Conservation (phyloP, 2,797 vertebrate species). For the Tinamus major region DNA sequence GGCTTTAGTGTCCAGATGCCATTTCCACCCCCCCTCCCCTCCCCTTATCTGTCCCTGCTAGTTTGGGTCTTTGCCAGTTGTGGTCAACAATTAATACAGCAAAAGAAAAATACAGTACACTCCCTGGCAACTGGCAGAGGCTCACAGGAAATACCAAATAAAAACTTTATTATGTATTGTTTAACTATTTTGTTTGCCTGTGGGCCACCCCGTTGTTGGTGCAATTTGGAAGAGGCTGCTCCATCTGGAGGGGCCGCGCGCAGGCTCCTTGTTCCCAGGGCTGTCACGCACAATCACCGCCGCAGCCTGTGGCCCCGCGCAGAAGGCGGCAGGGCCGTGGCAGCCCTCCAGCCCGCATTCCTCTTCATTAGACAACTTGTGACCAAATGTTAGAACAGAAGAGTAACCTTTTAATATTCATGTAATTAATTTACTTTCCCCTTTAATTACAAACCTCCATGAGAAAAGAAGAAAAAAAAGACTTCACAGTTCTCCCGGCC, state of each 20-base stretch:
- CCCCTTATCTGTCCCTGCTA: constrained; percentile 82
- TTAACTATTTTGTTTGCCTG: constrained; percentile 84
- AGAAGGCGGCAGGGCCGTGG: constrained; percentile 80
- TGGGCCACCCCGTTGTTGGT: constrained; percentile 82
- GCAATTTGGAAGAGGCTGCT: constrained; percentile 82
- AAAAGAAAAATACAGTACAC: constrained; percentile 81
- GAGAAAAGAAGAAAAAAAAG: constrained; percentile 63
- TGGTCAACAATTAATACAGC: constrained; percentile 87
- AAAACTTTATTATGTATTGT: constrained; percentile 85
- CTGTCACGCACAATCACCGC: constrained; percentile 90
- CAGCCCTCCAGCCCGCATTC: constrained; percentile 80
- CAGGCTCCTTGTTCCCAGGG: constrained; percentile 92
- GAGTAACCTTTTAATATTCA: constrained; percentile 87
- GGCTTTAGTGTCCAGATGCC: constrained; percentile 95
- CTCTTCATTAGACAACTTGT: constrained; percentile 85
- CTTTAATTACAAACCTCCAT: constrained; percentile 77
- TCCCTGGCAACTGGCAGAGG: constrained; percentile 84
- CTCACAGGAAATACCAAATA: constrained; percentile 89
- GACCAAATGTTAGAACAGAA: constrained; percentile 84
- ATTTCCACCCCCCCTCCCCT: constrained; percentile 52
- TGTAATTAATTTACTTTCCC: constrained; percentile 82
- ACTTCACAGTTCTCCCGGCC: constrained; percentile 35
- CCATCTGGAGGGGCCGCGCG: constrained; percentile 86
- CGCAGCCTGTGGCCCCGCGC: constrained; percentile 81
- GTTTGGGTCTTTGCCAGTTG: constrained; percentile 84